Evolutionary conservation across 2,113 vertebrate species (phyloP), one percentile per base, ranked within the genome.

Genomic region (Cyanoliseus patagonus): DNA sequence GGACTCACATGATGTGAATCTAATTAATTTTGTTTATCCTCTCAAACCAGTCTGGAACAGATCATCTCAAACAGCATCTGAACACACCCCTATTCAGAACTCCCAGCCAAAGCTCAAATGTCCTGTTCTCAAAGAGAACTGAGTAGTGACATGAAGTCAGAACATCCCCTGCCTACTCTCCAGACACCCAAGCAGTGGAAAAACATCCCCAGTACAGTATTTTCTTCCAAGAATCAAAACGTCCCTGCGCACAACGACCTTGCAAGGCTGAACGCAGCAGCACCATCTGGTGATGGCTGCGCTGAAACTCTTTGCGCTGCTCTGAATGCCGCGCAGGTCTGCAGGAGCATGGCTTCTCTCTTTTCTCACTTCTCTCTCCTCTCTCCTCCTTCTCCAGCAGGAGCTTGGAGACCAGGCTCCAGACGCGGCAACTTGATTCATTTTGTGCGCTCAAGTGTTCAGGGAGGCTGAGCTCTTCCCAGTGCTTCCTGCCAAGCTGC

Each of bases 221-320:
- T 94, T 83, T 53, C 69, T 66, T 73, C 92, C 86, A 73, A 75
- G 69, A 91, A 76, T 46, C n/a, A 46, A 69, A 92, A 57, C 44
- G 17, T 31, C 83, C 52, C n/a, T 41, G 63, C 12, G 4, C 44
- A 33, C 42, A 16, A 19, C 59, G 91, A 80, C 86, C 47, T 87
- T 33, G 86, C 59, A 24, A 82, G 91, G 74, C 94, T 77, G 90
- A 52, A 74, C 76, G 81, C 94, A 92, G 92, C 92, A 91, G 88
- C 86, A 92, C 86, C 96, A 94, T 70, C 95, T 97, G 94, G 70
- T 94, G 96, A 94, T 95, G 49, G 70, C 78, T 95, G 70, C 28
- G 5, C 0, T 39, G 86, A 87, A 92, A 70, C 70, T 92, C 70
- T 41, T 4, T 5, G n/a, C 62, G 13, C 57, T 24, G 79, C 82